phyloP scores from a whole-genome alignment of 2,888 invertebrate genomes.

The Physocephala rufipes region DNA sequence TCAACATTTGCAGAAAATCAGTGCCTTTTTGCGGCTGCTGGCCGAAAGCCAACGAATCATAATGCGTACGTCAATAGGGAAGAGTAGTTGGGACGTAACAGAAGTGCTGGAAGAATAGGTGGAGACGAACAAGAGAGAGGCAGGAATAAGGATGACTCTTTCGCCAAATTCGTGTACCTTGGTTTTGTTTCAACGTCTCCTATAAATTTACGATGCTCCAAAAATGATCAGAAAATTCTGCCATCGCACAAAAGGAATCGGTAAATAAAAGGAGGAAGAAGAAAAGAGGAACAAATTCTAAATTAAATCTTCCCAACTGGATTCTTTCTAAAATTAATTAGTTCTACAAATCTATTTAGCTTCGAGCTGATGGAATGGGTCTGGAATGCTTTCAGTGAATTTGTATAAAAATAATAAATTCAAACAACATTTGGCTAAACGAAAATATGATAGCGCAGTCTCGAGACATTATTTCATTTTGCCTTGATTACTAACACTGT shows the following conservation, averaged over 20 bases:
- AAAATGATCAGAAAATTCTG: neutral
- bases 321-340: conserved; percentile 35
- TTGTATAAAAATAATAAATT: conserved; percentile 31
- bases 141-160: neutral
- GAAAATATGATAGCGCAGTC: too few species aligned
- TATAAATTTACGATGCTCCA: too few species aligned
- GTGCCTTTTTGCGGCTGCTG: conserved; percentile 12
- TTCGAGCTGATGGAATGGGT: conserved; percentile 1
- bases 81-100: neutral
- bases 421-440: too few species aligned
- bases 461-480: too few species aligned
- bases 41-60: conserved; percentile 33
- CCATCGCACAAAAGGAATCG: neutral
- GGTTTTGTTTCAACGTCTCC: neutral
- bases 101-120: neutral
- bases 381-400: neutral
- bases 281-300: conserved; percentile 10
- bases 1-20: conserved; percentile 33
- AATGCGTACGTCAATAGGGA: conserved; percentile 27
- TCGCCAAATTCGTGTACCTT: conserved; percentile 5
- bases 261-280: neutral
- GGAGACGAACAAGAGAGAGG: too few species aligned
- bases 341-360: conserved; percentile 31
- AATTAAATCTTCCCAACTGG: conserved; percentile 28
- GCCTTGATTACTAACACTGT: too few species aligned